Evolutionary conservation across 2,888 invertebrate genomes (phyloP).

Genomic region (Scaptomyza parva): DNA sequence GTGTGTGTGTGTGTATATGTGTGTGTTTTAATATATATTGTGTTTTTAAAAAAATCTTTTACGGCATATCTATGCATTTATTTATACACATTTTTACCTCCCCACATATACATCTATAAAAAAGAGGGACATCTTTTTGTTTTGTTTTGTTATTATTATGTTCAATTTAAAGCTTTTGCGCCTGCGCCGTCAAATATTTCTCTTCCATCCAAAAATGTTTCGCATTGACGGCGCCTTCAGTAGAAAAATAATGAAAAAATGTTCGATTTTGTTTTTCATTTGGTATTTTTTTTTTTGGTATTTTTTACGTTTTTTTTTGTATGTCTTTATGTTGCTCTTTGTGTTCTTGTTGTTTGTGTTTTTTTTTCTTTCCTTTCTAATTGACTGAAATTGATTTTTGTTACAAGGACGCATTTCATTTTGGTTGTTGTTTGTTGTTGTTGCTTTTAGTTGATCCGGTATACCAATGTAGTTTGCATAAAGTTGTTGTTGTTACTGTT

Average conservation of each 20-base stretch:
- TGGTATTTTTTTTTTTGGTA: conserved; percentile 38
- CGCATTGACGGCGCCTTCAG: conserved; percentile 62
- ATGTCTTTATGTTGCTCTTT: conserved; percentile 65
- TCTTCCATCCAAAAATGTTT: neutral
- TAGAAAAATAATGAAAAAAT: conserved; percentile 78
- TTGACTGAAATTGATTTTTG: conserved; percentile 84
- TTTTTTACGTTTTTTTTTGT: conserved; percentile 35
- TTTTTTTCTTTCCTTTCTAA: conserved; percentile 64
- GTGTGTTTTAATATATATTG: conserved; percentile 26
- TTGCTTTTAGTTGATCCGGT: conserved; percentile 52
- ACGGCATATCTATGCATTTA: conserved; percentile 60
- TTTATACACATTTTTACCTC: conserved; percentile 46
- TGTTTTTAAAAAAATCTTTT: conserved; percentile 67
- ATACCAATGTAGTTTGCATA: conserved; percentile 50
- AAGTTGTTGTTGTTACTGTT: conserved; percentile 30
- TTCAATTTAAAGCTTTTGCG: conserved; percentile 81
- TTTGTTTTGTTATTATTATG: conserved; percentile 56
- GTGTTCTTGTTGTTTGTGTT: conserved; percentile 52
- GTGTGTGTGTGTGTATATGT: conserved; percentile 30
- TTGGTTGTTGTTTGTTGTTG: conserved; percentile 40
- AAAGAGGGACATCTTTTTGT: conserved; percentile 58
- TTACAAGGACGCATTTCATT: conserved; percentile 82
- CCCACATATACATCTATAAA: conserved; percentile 45
- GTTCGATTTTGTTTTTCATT: conserved; percentile 49
- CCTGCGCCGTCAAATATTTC: conserved; percentile 60